phyloP scores from a whole-genome alignment of 1,140 invertebrate species.

The Saccostrea cuccullata region DNA sequence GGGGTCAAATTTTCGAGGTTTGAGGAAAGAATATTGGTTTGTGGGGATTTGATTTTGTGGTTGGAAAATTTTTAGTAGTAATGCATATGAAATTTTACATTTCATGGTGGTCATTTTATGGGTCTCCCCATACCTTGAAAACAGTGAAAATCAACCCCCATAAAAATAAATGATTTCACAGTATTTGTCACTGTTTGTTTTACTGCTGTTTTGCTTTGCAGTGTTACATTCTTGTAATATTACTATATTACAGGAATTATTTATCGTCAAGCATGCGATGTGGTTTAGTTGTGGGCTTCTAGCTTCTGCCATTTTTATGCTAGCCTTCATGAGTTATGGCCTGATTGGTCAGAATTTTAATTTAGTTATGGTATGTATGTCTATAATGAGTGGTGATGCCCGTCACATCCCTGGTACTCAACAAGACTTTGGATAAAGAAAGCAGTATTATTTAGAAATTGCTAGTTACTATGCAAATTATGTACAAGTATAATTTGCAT shows the following conservation, averaged over 20 bases:
- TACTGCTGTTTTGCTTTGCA: background rate
- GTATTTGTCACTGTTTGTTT: background rate
- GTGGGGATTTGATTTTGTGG: no score
- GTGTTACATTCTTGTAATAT: background rate
- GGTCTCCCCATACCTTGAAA: no score
- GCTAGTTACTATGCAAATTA: no score
- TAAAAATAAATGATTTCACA: no score
- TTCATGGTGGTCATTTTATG: no score
- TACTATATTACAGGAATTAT: conserved; percentile 65
- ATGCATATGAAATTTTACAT: no score
- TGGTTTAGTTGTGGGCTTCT: conserved; percentile 69
- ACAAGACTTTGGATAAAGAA: background rate
- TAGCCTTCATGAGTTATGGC: conserved; percentile 61
- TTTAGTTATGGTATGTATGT: conserved; percentile 66
- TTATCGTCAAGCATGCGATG: conserved; percentile 69
- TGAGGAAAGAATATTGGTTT: no score
- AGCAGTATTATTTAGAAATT: no score
- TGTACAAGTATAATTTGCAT: no score
- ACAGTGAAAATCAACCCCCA: no score
- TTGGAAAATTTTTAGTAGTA: no score
- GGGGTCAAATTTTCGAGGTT: no score
- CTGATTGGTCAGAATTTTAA: conserved; percentile 67
- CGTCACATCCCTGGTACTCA: background rate
- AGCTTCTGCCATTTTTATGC: conserved; percentile 63
- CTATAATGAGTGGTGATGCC: background rate